A percentile compares a stretch with the other conserved stretches of the same genome.
Conservation (phyloP, 2,113 vertebrate species). For the Hyla sarda region DNA sequence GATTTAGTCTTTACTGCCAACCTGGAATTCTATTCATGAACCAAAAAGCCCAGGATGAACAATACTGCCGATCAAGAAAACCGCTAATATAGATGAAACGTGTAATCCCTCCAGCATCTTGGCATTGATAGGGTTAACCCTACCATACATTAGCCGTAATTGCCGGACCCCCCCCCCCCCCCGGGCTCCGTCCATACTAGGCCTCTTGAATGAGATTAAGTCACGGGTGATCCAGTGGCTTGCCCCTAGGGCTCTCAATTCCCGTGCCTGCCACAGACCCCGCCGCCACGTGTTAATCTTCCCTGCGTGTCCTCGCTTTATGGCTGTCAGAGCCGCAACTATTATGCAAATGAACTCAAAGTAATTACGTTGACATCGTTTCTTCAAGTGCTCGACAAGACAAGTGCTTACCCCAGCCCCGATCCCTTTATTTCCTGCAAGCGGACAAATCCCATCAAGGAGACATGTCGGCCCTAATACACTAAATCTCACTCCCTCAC, state of each 20-base stretch:
- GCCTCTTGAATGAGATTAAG: conserved; percentile 60
- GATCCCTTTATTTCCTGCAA: conserved; percentile 33
- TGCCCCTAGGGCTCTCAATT: conserved; percentile 64
- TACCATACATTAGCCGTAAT: neutral
- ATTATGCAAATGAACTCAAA: conserved; percentile 79
- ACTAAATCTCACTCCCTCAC: conserved; percentile 44
- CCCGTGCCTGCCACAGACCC: conserved; percentile 64
- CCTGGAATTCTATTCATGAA: neutral
- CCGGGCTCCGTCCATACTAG: neutral
- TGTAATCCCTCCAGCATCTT: neutral
- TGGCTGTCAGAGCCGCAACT: conserved; percentile 72
- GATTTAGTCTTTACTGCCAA: neutral
- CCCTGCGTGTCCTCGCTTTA: conserved; percentile 75
- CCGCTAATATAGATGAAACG: no score
- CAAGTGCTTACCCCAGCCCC: conserved; percentile 56
- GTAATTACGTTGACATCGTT: conserved; percentile 82
- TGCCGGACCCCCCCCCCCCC: neutral
- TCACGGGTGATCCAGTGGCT: conserved; percentile 61
- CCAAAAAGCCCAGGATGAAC: neutral
- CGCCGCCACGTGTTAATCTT: conserved; percentile 74
- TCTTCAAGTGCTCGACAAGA: conserved; percentile 80
- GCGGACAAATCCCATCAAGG: conserved; percentile 21
- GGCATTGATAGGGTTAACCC: neutral
- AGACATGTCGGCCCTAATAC: neutral
- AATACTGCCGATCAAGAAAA: neutral